Evolutionary conservation across 2,113 vertebrate genomes (phyloP), one percentile per base, ranked within the genome.

Genomic region (Anser cygnoides): DNA sequence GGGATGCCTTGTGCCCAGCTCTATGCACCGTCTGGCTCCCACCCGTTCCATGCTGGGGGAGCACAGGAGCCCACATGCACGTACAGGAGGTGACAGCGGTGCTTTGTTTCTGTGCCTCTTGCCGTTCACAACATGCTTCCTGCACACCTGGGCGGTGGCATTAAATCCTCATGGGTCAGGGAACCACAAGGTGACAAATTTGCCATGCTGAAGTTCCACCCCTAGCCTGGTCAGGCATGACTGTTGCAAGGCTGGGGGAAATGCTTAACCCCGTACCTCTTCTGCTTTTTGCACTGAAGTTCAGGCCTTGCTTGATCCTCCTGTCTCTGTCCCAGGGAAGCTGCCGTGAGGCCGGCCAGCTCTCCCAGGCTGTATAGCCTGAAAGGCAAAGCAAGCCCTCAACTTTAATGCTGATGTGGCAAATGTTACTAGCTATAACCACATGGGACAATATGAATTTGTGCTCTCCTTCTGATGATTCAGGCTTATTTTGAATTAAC

Each of bases 51-150:
- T 1, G 1, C 0, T 39, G 82, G 35, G 29, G 66, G 57, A 67
- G 33, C 2, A 0, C 0, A 0, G 12, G 39, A 49, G 33, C 39
- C 89, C 11, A 2, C 0, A 10, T 5, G 6, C 57, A 3, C 22
- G 13, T 49, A 25, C 1, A 13, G 19, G 11, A 0, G 10, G 20
- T 1, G 15, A 6, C 17, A 0, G 0, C 3, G 1, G 18, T 21
- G 70, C 10, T 70, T 31, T 49, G 8, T 50, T 78, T 39, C 71
- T 62, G 33, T 39, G 20, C 25, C 71, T 92, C 44, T 43, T 87
- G 59, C 74, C 67, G 28, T 22, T 58, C 59, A 46, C 28, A 65
- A 9, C 2, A 31, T 3, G 54, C 43, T 59, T 70, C 21, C 65
- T 81, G 75, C 67, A 4, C 37, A 5, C 23, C n/a, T 55, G 58